Base-by-base conservation (phyloP, 2,113 vertebrate species). In the Crotophaga sulcirostris region DNA sequence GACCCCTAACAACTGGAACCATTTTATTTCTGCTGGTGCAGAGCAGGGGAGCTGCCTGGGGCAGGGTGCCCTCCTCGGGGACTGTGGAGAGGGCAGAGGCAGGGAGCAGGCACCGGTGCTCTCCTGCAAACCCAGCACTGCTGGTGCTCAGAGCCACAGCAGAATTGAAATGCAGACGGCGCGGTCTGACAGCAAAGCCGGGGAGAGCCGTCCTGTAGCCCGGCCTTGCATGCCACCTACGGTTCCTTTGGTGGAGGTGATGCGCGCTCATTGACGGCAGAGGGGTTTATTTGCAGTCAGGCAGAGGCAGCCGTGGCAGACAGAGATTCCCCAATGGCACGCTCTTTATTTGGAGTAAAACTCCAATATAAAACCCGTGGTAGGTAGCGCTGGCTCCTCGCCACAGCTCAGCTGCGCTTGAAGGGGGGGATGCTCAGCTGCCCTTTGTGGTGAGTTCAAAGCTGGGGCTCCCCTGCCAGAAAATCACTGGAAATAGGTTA, bases 191-290 rank as follows among this genome's bases (percentile, higher is more conserved):
- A 36, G 55, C 60, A 9, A 20, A 13, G 55, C 64, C 5, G 21
- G 33, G 42, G 63, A 69, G 44, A 90, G 76, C 34, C 5, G 6
- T 24, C 54, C 56, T 5, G 69, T 34, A 67, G 52, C 60, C 70
- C 70, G 38, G 87, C 92, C 90, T 89, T 79, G 90, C 76, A 33
- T 94, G 90, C 93, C 91, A 92, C 94, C 85, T 66, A 60, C 5
- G 77, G 69, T 66, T 89, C 74, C 76, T 29, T 67, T 7, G 6
- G 77, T 18, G 51, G 67, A 91, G 88, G 87, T 55, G 42, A 86
- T 85, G 51, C 18, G 2, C 0, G 7, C 45, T 87, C 56, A 42
- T 63, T 68, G 80, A 18, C 33, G 11, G 45, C 10, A 7, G 14
- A 62, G 82, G 18, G 2, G 12, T 47, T 67, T 72, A 42, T 95